These are phyloP conservation scores for Schizothorax lantsangensis DNA, from an alignment of 2,797 vertebrate genomes.

Conservation along the genomic window DNA sequence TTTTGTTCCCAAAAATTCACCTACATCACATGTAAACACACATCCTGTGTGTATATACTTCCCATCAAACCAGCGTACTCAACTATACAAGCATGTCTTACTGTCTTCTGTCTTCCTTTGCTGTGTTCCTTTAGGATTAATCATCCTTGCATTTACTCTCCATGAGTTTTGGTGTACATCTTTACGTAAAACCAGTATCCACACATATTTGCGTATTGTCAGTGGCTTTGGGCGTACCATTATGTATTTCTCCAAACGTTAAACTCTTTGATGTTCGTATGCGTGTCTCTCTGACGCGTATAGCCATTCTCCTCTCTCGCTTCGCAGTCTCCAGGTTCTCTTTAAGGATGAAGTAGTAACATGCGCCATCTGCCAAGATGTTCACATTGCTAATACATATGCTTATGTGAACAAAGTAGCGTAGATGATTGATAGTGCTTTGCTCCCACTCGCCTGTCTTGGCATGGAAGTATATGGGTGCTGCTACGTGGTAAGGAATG, in stretches of 20 bases:
- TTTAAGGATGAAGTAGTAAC: slow-evolving; percentile 74
- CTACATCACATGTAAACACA: not conserved
- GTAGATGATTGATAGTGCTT: slow-evolving; percentile 45
- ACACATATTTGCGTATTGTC: slow-evolving; percentile 1
- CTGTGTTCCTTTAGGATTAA: not conserved
- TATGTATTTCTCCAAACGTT: not conserved
- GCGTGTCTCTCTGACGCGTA: not conserved
- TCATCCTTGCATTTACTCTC: not conserved
- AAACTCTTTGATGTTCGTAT: not conserved
- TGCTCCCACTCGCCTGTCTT: slow-evolving; percentile 38
- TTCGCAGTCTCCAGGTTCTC: slow-evolving; percentile 57
- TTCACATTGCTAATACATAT: slow-evolving; percentile 68
- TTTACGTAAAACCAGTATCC: slow-evolving; percentile 24
- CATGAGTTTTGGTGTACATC: not conserved
- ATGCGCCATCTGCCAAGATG: slow-evolving; percentile 72
- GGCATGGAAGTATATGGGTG: slow-evolving; percentile 69
- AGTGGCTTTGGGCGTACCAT: not conserved
- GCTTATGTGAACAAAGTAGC: slow-evolving; percentile 66
- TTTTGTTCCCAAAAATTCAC: not conserved
- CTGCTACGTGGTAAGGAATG: slow-evolving; percentile 73
- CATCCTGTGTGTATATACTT: not conserved
- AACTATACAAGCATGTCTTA: not conserved
- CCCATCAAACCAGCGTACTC: not conserved
- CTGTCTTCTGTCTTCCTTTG: not conserved
- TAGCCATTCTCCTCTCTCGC: slow-evolving; percentile 37